phyloP scores from a whole-genome alignment of 2,797 vertebrate genomes.

The Sebastes trivittatus region DNA sequence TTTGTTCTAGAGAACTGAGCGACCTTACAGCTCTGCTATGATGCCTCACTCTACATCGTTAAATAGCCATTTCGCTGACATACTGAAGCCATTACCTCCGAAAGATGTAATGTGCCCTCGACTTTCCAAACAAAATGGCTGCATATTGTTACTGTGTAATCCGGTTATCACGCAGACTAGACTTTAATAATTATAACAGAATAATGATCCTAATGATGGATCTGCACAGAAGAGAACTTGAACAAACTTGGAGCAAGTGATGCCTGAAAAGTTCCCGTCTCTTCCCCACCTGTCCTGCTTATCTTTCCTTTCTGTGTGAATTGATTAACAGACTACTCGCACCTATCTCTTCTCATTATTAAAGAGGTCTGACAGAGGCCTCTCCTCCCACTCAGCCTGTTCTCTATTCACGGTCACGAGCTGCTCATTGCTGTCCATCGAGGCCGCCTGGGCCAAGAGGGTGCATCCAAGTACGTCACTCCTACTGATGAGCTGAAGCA shows the following conservation, averaged over 20 bases:
- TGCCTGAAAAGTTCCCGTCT: constrained; percentile 40
- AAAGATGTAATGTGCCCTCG: constrained; percentile 49
- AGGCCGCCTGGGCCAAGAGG: constrained; percentile 47
- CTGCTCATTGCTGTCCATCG: constrained; percentile 40
- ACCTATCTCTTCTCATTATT: constrained; percentile 60
- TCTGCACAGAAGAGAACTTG: background rate
- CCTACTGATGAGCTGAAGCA: constrained; percentile 35
- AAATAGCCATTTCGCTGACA: constrained; percentile 61
- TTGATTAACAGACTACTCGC: constrained; percentile 55
- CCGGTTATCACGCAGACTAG: constrained; percentile 15
- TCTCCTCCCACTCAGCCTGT: constrained; percentile 55
- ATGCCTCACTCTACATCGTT: constrained; percentile 55
- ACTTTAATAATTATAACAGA: constrained; percentile 14
- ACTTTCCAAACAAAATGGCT: constrained; percentile 53
- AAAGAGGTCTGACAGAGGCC: constrained; percentile 51
- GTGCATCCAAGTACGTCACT: constrained; percentile 47
- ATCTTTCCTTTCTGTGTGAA: constrained; percentile 34
- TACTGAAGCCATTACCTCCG: constrained; percentile 58
- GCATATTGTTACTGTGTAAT: constrained; percentile 32
- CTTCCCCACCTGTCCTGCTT: constrained; percentile 38
- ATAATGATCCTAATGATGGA: constrained; percentile 24
- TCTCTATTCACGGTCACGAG: constrained; percentile 59
- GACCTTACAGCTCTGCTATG: constrained; percentile 43
- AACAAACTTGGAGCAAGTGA: constrained; percentile 33
- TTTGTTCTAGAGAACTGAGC: constrained; percentile 25